These are phyloP conservation scores for Cephalopachus bancanus DNA, from an alignment of 2,797 vertebrate species.

Conservation along the genomic window DNA sequence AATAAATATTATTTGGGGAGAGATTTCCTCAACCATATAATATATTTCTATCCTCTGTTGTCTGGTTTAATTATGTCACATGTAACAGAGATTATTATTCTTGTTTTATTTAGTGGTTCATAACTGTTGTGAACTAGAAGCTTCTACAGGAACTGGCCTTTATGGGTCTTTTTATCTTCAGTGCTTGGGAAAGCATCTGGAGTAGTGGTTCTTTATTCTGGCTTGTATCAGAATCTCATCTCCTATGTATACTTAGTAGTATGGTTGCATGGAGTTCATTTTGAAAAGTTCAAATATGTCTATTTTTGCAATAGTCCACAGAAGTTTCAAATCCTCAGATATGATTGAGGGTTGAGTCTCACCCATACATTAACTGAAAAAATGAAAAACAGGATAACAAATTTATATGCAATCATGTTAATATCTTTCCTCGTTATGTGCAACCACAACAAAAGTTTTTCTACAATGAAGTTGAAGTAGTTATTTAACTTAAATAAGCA, in stretches of 20 bases:
- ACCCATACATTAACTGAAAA: neutral
- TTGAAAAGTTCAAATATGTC: neutral
- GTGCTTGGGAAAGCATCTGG: neutral
- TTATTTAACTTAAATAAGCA: conserved; percentile 49
- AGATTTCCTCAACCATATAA: neutral
- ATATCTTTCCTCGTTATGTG: neutral
- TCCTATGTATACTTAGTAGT: neutral
- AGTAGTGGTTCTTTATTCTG: neutral
- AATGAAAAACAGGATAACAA: neutral
- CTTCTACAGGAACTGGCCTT: neutral
- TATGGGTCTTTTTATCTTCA: neutral
- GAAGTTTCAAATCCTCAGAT: neutral
- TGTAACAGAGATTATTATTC: neutral
- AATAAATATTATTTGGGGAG: neutral
- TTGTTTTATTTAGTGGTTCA: neutral
- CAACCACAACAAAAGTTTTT: neutral
- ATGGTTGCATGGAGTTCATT: neutral
- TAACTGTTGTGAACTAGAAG: neutral
- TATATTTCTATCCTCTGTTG: neutral
- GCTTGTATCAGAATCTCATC: neutral
- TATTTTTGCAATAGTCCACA: conserved; percentile 25
- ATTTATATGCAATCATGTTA: neutral
- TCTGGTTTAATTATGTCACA: neutral
- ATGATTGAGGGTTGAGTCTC: neutral
- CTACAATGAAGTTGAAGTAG: neutral